Conservation (phyloP, 2,888 invertebrate species). For the Empis livida region DNA sequence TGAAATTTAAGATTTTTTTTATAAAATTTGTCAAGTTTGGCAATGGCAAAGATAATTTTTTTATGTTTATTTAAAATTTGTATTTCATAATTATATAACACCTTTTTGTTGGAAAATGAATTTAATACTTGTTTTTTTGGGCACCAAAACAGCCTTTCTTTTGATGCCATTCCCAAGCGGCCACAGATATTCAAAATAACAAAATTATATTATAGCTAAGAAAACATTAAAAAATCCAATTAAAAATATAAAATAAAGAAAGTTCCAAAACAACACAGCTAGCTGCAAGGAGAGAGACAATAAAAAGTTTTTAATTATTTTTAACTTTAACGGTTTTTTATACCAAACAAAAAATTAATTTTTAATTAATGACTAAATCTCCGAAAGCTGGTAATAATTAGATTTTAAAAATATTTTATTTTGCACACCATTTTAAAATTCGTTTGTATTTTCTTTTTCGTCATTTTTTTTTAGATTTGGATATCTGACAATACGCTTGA, state of each 20-base stretch:
- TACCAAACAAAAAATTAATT: neutral
- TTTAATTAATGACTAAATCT: neutral
- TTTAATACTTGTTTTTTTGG: no score
- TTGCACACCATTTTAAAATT: neutral
- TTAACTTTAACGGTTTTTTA: neutral
- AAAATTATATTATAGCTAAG: neutral
- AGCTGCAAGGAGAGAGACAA: neutral
- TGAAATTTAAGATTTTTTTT: no score
- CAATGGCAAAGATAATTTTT: constrained; percentile 19
- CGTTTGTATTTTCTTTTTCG: neutral
- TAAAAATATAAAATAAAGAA: constrained; percentile 2
- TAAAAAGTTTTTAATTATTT: neutral
- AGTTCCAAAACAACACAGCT: constrained; percentile 15
- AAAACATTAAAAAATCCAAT: neutral
- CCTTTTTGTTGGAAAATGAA: no score
- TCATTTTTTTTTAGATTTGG: constrained; percentile 51
- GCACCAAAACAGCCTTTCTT: constrained; percentile 53
- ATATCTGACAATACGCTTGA: constrained; percentile 56
- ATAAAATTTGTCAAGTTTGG: constrained; percentile 18
- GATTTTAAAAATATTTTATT: neutral
- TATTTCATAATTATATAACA: no score
- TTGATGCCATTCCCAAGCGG: constrained; percentile 52
- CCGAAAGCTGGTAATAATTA: no score
- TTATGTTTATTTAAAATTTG: neutral
- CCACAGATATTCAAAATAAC: constrained; percentile 17